These are phyloP conservation scores for Drosophila nasuta DNA, from an alignment of 1,140 invertebrate genomes.

Conservation along the genomic window DNA sequence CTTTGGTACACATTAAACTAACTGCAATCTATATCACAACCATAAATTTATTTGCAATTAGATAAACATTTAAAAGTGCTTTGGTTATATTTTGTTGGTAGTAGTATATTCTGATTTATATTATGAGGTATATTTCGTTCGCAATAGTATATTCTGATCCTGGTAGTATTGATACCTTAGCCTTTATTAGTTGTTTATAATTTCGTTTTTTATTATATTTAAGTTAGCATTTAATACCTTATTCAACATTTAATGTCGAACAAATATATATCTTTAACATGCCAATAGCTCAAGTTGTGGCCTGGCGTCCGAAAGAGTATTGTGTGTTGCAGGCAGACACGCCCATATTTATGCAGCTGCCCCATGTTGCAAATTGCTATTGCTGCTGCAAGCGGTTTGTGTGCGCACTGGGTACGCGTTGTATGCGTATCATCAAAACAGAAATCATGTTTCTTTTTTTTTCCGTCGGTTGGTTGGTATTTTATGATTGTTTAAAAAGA, in stretches of 20 bases:
- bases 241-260: neutral
- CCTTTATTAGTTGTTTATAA: no score
- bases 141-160: no score
- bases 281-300: neutral
- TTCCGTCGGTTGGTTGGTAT: slow-evolving; percentile 20
- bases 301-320: neutral
- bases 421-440: slow-evolving; percentile 15
- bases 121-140: no score
- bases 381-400: slow-evolving; percentile 36
- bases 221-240: neutral
- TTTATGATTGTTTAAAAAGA: slow-evolving; percentile 50
- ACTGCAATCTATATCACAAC: no score
- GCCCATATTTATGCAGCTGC: slow-evolving; percentile 63
- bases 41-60: no score
- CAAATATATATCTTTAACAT: neutral
- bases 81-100: no score
- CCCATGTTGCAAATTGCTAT: slow-evolving; percentile 40
- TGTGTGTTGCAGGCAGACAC: neutral
- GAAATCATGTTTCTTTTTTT: slow-evolving; percentile 28
- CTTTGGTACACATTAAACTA: no score
- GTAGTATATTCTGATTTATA: no score
- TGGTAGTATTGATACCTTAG: no score
- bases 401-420: neutral
- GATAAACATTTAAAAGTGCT: no score
- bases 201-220: no score